Conservation (phyloP, 2,888 invertebrate species). For the Drosophila eohydei region DNA sequence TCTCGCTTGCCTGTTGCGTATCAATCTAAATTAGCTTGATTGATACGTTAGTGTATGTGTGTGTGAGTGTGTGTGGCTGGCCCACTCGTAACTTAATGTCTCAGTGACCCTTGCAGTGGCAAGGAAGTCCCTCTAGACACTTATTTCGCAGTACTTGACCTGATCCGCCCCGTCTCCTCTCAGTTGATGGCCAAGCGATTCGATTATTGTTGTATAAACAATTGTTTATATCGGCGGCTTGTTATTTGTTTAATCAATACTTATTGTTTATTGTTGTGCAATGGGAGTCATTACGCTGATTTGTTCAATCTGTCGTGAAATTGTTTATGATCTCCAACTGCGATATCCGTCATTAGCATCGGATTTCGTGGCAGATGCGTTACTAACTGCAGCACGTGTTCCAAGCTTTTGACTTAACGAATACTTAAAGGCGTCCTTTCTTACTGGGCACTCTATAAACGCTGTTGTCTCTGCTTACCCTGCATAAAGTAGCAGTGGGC, state of each 20-base stretch:
- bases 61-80: background rate
- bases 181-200: background rate
- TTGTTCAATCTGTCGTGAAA: slow-evolving; percentile 33
- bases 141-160: background rate
- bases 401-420: background rate
- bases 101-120: slow-evolving; percentile 13
- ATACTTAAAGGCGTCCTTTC: background rate
- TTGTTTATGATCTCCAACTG: slow-evolving; percentile 18
- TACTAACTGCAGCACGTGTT: background rate
- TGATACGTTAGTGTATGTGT: slow-evolving; percentile 10
- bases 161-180: background rate
- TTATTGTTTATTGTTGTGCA: slow-evolving; percentile 37
- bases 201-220: slow-evolving; percentile 15
- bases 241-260: slow-evolving; percentile 42
- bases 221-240: slow-evolving; percentile 29
- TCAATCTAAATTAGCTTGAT: slow-evolving; percentile 18
- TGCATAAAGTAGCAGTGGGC: background rate
- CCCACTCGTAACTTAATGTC: background rate
- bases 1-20: background rate
- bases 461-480: background rate
- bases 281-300: slow-evolving; percentile 34
- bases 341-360: slow-evolving; percentile 26
- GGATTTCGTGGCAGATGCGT: slow-evolving; percentile 6
- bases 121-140: slow-evolving; percentile 7
- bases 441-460: background rate